phyloP scores from a whole-genome alignment of 1,140 invertebrate species.

The Colletes latitarsis region DNA sequence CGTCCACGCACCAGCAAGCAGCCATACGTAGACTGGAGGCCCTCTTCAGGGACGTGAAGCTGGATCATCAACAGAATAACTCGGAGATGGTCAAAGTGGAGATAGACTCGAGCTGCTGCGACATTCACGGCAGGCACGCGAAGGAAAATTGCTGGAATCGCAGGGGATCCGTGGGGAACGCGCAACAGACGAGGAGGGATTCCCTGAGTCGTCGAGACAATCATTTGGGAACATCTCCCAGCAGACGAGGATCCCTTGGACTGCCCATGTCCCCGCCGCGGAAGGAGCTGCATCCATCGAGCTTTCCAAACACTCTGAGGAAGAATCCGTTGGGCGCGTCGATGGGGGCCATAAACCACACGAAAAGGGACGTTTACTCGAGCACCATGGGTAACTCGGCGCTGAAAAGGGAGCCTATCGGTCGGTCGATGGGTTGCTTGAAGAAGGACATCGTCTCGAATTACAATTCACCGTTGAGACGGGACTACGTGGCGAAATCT shows the following conservation, averaged over 20 bases:
- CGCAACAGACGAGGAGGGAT: conserved; percentile 69
- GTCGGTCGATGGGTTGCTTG: conserved; percentile 80
- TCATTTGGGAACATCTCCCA: conserved; percentile 62
- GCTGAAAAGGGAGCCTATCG: conserved; percentile 71
- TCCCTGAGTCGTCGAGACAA: conserved; percentile 63
- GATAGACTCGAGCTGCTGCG: conserved; percentile 84
- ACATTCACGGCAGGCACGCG: conserved; percentile 86
- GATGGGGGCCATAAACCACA: conserved; percentile 75
- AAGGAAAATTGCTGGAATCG: conserved; percentile 81
- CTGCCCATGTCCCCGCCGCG: conserved; percentile 81
- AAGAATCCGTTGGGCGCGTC: conserved; percentile 83
- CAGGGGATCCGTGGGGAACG: conserved; percentile 81
- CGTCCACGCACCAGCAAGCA: conserved; percentile 83
- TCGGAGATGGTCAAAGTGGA: conserved; percentile 82
- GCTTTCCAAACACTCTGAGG: conserved; percentile 85
- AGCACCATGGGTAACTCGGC: conserved; percentile 55
- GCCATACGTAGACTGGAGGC: conserved; percentile 87
- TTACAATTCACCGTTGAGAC: conserved; percentile 80
- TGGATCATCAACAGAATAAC: conserved; percentile 79
- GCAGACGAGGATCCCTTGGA: conserved; percentile 83
- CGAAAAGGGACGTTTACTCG: conserved; percentile 69
- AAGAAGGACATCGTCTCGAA: conserved; percentile 79
- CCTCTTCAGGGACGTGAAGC: conserved; percentile 85
- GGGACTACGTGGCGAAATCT: conserved; percentile 78
- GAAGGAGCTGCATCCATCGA: conserved; percentile 85